Evolutionary conservation across 2,113 vertebrate species (phyloP), one percentile per base, ranked within the genome.

Genomic region (Synchiropus splendidus): DNA sequence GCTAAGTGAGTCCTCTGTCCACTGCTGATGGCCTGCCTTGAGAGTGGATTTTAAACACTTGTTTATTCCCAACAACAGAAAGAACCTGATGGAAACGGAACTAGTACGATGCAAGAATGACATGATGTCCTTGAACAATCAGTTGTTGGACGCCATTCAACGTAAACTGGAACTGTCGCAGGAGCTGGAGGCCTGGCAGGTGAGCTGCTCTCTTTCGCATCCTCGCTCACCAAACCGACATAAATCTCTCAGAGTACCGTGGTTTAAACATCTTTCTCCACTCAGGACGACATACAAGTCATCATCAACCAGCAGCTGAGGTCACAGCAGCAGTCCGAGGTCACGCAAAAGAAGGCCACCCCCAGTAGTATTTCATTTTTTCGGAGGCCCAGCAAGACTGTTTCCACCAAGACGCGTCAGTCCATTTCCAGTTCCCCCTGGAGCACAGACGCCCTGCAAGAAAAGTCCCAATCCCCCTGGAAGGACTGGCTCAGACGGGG

Each of bases 121-220:
- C 41, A 70, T 90, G 67, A 86, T 72, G 48, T 80, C 49, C 11
- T 67, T 88, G 53, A 89, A 90, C 80, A 86, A 88, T 61, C 88
- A 91, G 64, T 65, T 92, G 61, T 68, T 92, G 70, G 87, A 89
- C 32, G 86, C 87, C 42, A 79, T 91, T 40, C 85, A 88, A 51
- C 86, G 87, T 16, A 92, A 92, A 70, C 83, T 90, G 54, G 81
- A 85, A 47, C 83, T 92, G 55, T 85, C 79, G 2, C 87, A 90
- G 75, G 88, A 92, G 45, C 82, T 88, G 61, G 89, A 92, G 60
- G 88, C 87, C 62, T 92, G 89, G 89, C 87, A 92, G 89, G 89
- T 90, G 64, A 30, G 47, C 11, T 42, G 11, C 9, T 16, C 12
- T 9, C 38, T n/a, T 36, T 17, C 30, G 35, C 43, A 2, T 31